Base-by-base conservation (phyloP, 2,888 invertebrate genomes). In the Sarcophaga variegata region DNA sequence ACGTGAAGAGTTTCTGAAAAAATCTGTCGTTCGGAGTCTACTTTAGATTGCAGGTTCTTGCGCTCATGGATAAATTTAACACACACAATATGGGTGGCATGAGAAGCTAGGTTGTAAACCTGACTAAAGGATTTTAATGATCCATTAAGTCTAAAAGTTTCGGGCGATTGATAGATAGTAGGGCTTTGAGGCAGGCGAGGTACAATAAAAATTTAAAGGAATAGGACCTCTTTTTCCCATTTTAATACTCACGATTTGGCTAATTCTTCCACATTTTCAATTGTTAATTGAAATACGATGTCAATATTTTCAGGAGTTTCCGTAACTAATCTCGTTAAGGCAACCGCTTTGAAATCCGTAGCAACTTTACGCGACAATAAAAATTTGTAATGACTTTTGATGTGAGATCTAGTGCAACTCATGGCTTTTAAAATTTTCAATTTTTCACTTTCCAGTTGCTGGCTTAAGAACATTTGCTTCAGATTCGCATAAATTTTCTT, bases 371-470 rank as follows among this genome's bases (percentile, higher is more conserved):
- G 54, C 83, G 79, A 94, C 90, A 60, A 94, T 89, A 90, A 95
- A 94, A 90, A 94, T 94, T 10, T 90, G 88, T 82, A 94, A 93
- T 89, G 95, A 94, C 79, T 89, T 14, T 92, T 91, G 0, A 96
- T 93, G 49, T 92, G 90, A 81, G 95, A 91, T 20, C 92, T 93
- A 0, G 96, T 95, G 90, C 97, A 97, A 1, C 96, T 96, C 75
- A 97, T 93, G 2, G 95, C 95, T 63, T 93, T 92, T 49, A 97
- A 94, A 0, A 97, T 94, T 6, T 94, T 92, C 17, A 95, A 94
- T 90, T 96, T 95, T 91, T 97, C 97, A 0, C 95, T 94, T 14
- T 95, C 95, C 0, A 96, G 94, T 49, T 95, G 94, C 60, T 95
- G 94, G 0, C 88, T 22, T 8, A 14, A 4, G 4, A 66, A 77